Evolutionary conservation across 1,140 invertebrate species (phyloP), one percentile per base, ranked within the genome.

Genomic region (Bombyx mandarina): DNA sequence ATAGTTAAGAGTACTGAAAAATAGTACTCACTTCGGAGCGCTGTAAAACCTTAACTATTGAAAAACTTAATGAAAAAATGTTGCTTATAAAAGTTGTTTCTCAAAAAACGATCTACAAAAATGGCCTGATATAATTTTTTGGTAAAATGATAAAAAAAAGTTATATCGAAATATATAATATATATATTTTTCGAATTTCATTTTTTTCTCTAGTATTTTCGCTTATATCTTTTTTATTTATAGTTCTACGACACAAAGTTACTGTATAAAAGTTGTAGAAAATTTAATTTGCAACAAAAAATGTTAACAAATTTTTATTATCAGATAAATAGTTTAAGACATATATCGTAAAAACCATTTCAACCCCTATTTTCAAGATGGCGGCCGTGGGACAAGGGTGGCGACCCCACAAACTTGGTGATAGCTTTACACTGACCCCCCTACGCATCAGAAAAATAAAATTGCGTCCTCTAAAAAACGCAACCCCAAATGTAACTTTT

Each of bases 401-500:
- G 45, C 10, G 22, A 48, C 10, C 55, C 55, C 22, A 56, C 55
- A 56, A 56, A 56, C 55, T 56, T 56, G 45, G 18, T 49, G 9
- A 35, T 49, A 56, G 43, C 3, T 10, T 49, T 48, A 56, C 26
- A 8, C 47, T 50, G 2, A 22, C n/a, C 55, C n/a, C 55, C 48
- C 44, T 46, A 46, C 45, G 50, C 5, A 57, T 52, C 49, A 44
- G 52, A 58, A 58, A 58, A 58, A 52, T 58, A 58, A 58, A 51
- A 58, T 58, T 58, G 49, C 43, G 50, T 53, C 57, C 57, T 53
- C 57, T 58, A 22, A 58, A 45, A 53, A 58, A 58, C 57, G 44
- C 51, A 58, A 54, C 51, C 51, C 51, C 35, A 58, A 58, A 58
- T 58, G 57, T 58, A 58, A 58, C 57, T 53, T 52, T 58, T 53